These are phyloP conservation scores for Drosophila lacteicornis DNA, from an alignment of 1,140 invertebrate genomes.

Conservation along the genomic window DNA sequence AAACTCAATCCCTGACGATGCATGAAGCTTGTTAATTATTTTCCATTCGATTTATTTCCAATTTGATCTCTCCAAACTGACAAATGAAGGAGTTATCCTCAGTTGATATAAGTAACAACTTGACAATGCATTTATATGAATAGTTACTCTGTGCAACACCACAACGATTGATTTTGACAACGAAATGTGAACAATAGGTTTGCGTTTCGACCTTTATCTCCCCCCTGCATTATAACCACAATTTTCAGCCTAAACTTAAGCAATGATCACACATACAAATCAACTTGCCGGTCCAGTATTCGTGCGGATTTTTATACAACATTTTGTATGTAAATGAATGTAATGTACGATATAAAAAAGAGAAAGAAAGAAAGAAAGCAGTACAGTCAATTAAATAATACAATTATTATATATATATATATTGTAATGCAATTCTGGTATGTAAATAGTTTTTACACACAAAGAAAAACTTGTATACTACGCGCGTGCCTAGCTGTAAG, in stretches of 20 bases:
- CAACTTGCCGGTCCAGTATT: constrained; percentile 81
- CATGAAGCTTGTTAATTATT: constrained; percentile 51
- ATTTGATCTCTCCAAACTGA: constrained; percentile 56
- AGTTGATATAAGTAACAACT: constrained; percentile 20
- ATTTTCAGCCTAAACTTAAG: constrained; percentile 49
- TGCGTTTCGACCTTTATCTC: constrained; percentile 47
- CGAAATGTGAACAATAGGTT: constrained; percentile 45
- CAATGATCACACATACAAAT: constrained; percentile 53
- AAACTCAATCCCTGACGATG: constrained; percentile 54
- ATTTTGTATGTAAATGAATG: constrained; percentile 60
- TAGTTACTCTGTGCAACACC: constrained; percentile 24
- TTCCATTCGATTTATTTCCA: constrained; percentile 36
- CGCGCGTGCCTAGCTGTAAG: constrained; percentile 41
- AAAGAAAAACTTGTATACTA: constrained; percentile 60
- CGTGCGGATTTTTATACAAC: constrained; percentile 53
- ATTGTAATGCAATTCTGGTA: constrained; percentile 28
- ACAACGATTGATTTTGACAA: constrained; percentile 51
- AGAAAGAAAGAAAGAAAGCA: constrained; percentile 13
- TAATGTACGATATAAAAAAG: constrained; percentile 43
- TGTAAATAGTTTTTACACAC: constrained; percentile 67
- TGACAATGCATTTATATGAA: constrained; percentile 40
- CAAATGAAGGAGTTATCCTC: constrained; percentile 1
- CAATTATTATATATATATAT: constrained; percentile 13
- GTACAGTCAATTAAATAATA: constrained; percentile 70
- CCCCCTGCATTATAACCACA: constrained; percentile 20